A percentile compares a stretch with the other conserved stretches of the same genome.
These are phyloP conservation scores for Desoria tigrina DNA, from an alignment of 2,888 invertebrate genomes.

Conservation along the genomic window DNA sequence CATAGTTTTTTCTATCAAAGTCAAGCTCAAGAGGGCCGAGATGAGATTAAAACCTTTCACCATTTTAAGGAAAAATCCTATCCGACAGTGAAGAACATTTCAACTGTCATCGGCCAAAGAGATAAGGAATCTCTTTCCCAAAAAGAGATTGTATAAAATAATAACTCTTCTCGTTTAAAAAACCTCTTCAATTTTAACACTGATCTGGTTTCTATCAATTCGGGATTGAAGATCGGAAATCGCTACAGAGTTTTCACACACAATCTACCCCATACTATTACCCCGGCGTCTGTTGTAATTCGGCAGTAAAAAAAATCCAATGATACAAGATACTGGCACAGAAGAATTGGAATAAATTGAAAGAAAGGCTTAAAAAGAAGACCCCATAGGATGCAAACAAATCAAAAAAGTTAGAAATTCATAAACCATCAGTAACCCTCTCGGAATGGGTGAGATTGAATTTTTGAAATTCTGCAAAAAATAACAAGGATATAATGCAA, in stretches of 20 bases:
- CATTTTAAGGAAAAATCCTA: conserved; percentile 30
- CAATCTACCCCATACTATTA: no score
- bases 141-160: conserved; percentile 15
- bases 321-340: neutral
- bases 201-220: no score
- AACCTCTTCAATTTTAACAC: neutral
- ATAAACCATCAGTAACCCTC: no score
- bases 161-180: conserved; percentile 1
- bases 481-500: no score
- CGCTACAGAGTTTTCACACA: no score
- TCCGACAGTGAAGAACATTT: conserved; percentile 16
- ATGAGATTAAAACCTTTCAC: conserved; percentile 33
- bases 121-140: neutral
- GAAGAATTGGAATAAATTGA: neutral
- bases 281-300: no score
- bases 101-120: conserved; percentile 22
- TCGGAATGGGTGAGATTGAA: no score
- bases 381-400: conserved; percentile 9
- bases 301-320: no score
- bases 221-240: no score
- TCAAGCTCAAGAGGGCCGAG: conserved; percentile 20
- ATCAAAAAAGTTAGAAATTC: no score
- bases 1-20: no score
- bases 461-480: no score
- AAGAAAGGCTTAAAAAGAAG: conserved; percentile 13